Conservation (phyloP, 2,888 invertebrate genomes). For the Dichetophora obliterata region DNA sequence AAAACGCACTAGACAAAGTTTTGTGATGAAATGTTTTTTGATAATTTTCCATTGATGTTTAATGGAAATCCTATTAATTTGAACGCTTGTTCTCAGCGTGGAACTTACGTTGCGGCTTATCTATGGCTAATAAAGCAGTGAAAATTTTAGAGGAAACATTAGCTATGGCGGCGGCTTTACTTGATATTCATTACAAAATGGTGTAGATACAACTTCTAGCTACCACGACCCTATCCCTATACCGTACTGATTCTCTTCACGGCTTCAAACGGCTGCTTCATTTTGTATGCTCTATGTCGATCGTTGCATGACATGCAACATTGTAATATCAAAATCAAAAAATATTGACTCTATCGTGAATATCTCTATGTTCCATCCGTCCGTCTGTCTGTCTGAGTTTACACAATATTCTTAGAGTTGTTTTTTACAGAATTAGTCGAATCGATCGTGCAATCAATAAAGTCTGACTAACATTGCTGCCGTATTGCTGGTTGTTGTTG, state of each 20-base stretch:
- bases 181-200: conserved; percentile 2
- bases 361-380: neutral
- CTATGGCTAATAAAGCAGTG: too few species aligned
- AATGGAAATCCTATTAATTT: conserved; percentile 44
- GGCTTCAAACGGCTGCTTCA: too few species aligned
- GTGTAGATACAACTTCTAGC: neutral
- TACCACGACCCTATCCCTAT: neutral
- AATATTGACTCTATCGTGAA: neutral
- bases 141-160: neutral
- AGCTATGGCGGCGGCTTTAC: neutral
- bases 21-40: neutral
- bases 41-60: conserved; percentile 32
- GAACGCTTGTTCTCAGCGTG: neutral
- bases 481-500: neutral
- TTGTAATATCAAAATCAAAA: neutral
- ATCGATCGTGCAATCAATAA: neutral
- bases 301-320: conserved; percentile 28
- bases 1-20: neutral
- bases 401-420: neutral
- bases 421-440: neutral
- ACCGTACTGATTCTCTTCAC: too few species aligned
- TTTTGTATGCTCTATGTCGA: neutral
- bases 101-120: neutral
- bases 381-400: conserved; percentile 4
- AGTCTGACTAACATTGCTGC: neutral